phyloP scores from a whole-genome alignment of 2,113 vertebrate species.

The Malaclemys terrapin region DNA sequence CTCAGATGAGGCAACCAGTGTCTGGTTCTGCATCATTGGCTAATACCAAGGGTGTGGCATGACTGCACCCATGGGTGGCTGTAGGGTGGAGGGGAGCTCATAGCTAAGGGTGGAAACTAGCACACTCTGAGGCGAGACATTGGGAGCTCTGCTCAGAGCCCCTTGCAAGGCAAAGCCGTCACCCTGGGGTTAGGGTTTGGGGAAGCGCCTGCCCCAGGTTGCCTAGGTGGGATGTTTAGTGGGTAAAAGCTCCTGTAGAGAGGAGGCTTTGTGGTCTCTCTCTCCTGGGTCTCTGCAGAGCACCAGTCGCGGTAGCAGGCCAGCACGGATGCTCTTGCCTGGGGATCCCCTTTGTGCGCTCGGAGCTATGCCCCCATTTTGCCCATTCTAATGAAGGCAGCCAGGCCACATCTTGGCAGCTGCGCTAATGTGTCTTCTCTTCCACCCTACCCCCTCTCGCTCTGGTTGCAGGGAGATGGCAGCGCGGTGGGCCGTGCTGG shows the following conservation, averaged over 20 bases:
- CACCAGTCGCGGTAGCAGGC: too few species aligned
- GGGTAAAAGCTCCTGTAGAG: too few species aligned
- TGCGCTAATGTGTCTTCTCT: not conserved
- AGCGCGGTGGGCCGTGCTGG: not conserved
- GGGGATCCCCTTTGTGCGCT: not conserved
- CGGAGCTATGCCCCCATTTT: not conserved
- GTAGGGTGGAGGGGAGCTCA: not conserved
- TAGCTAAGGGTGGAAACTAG: not conserved
- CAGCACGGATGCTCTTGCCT: not conserved
- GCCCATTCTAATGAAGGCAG: not conserved
- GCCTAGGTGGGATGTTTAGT: too few species aligned
- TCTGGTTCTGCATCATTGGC: not conserved
- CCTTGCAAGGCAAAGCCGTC: not conserved
- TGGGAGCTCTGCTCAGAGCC: rapidly evolving
- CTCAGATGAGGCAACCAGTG: not conserved
- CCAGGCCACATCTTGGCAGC: rapidly evolving
- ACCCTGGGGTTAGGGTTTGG: not conserved
- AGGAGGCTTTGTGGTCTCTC: too few species aligned
- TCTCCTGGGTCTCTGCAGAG: not conserved
- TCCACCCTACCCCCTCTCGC: rapidly evolving
- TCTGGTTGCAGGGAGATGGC: not conserved
- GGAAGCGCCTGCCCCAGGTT: not conserved
- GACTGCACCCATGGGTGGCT: not conserved
- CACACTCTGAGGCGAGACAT: not conserved
- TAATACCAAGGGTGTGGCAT: not conserved